Conservation (phyloP, 64 coral and sea anemone species). For the Trachythela sp. region DNA sequence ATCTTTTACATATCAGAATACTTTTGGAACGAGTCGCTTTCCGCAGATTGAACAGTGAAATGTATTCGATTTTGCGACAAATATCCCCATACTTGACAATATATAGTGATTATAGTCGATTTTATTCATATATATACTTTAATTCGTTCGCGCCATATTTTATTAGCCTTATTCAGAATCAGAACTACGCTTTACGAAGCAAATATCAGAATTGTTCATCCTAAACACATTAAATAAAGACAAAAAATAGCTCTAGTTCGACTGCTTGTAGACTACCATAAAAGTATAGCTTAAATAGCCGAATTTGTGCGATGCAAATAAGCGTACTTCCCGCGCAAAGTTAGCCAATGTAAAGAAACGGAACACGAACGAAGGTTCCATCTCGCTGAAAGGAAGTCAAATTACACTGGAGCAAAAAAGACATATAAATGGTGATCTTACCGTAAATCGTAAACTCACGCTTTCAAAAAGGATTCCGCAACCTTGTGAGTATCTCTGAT, state of each 20-base stretch:
- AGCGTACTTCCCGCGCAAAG: background rate
- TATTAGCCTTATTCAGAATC: background rate
- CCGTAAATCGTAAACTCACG: background rate
- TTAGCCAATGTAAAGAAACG: background rate
- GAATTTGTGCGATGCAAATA: background rate
- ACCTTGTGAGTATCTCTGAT: background rate
- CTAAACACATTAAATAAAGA: background rate
- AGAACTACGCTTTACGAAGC: background rate
- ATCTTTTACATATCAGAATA: no score
- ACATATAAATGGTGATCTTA: background rate
- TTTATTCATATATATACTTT: no score
- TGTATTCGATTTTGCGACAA: no score
- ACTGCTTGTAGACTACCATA: background rate
- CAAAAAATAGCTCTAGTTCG: background rate
- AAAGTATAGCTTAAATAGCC: background rate
- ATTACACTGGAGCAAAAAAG: background rate
- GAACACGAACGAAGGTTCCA: background rate
- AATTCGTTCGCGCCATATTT: background rate
- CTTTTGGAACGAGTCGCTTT: no score
- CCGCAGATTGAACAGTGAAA: no score
- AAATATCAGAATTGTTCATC: background rate
- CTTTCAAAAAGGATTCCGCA: background rate
- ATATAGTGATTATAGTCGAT: no score
- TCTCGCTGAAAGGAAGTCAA: background rate
- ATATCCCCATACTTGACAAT: no score